These are phyloP conservation scores for Mormyrops attenuatus DNA, from an alignment of 2,797 vertebrate genomes.

Conservation along the genomic window DNA sequence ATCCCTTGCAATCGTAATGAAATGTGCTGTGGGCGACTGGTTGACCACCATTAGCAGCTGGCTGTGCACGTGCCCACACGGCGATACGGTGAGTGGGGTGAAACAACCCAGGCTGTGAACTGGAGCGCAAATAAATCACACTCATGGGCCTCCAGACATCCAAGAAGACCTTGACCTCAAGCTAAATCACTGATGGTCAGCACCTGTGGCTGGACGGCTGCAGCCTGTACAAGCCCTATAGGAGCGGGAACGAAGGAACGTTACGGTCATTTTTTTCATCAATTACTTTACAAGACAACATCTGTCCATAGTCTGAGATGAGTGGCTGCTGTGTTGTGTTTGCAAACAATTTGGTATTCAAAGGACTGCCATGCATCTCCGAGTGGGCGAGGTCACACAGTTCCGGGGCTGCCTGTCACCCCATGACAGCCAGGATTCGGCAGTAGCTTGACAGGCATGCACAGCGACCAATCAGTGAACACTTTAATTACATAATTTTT, in stretches of 20 bases:
- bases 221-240: conserved; percentile 22
- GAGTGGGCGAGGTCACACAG: background rate
- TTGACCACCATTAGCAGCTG: background rate
- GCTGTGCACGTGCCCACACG: background rate
- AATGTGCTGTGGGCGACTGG: conserved; percentile 4
- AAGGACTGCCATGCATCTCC: background rate
- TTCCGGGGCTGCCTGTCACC: background rate
- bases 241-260: conserved; percentile 30
- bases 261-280: background rate
- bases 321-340: background rate
- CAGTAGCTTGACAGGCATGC: background rate
- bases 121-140: conserved; percentile 59
- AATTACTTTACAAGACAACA: background rate
- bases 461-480: background rate
- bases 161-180: conserved; percentile 69
- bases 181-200: conserved; percentile 69
- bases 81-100: conserved; percentile 69
- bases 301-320: background rate
- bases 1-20: background rate
- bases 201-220: conserved; percentile 64
- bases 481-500: conserved; percentile 18
- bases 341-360: conserved; percentile 24
- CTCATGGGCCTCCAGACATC: conserved; percentile 45
- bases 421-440: background rate
- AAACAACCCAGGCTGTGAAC: conserved; percentile 64